Evolutionary conservation across 2,113 vertebrate species (phyloP), one percentile per base, ranked within the genome.

Genomic region (Piprites chloris): DNA sequence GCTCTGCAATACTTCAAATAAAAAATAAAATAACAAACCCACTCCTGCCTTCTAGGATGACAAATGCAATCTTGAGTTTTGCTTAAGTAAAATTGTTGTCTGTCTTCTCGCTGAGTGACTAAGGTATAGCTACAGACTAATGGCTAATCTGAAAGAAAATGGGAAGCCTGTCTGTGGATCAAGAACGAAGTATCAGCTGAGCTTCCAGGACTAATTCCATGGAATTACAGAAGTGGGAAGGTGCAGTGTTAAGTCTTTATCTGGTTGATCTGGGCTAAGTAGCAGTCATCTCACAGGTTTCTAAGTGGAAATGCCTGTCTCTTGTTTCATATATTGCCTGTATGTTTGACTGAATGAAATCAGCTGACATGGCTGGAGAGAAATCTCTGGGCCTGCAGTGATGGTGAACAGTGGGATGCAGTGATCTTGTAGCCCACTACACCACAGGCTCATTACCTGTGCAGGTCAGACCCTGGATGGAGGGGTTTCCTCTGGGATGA

Each of bases 31-130:
- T 24, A 15, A 65, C 67, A 87, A 75, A 58, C 35, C 2, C 66
- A 59, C 56, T 82, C 28, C 63, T 93, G 33, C 4, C 9, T 73
- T 92, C 12, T 87, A 83, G 24, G 74, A 44, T 41, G 82, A 93
- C 87, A 89, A 94, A 94, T 49, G 14, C 27, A 52, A 68, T 83
- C 63, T 78, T 62, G 53, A 72, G 65, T 89, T 94, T 86, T 92
- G 42, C 15, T 1, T 91, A 23, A 85, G 67, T 84, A 79, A 69
- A 80, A 55, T 42, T 81, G 72, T 83, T 85, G 50, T 87, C 33
- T 85, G 21, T 2, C 44, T 76, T 85, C 72, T 86, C 56, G 23
- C 9, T 41, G 27, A 65, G 49, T 81, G 80, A 68, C 47, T 75
- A 49, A n/a, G 5, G 9, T 75, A 33, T 39, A 75, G 37, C 52